phyloP scores from a whole-genome alignment of 92 coral and sea anemone genomes.

The Actinernus sp. region DNA sequence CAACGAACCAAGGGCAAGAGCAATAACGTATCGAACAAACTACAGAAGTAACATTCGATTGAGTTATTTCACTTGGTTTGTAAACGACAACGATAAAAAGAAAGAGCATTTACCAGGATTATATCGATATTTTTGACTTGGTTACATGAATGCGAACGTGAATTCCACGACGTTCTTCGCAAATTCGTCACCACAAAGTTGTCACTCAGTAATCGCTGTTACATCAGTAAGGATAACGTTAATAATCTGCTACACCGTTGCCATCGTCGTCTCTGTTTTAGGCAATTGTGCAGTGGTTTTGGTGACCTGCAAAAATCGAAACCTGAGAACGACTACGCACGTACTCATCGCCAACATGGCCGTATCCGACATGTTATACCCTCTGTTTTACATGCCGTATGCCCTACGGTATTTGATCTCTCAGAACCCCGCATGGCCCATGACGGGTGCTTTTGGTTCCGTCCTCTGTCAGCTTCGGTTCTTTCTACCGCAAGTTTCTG shows the following conservation, averaged over 20 bases:
- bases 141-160: too few relatives aligned
- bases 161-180: too few relatives aligned
- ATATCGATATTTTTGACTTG: too few relatives aligned
- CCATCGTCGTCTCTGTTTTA: background rate
- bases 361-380: background rate
- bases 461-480: background rate
- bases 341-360: background rate
- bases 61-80: too few relatives aligned
- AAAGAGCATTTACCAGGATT: too few relatives aligned
- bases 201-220: too few relatives aligned
- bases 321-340: background rate
- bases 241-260: background rate
- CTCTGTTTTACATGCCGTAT: background rate
- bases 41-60: too few relatives aligned
- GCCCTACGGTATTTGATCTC: background rate
- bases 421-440: background rate
- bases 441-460: background rate
- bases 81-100: too few relatives aligned
- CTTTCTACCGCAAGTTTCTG: background rate
- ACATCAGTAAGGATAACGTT: background rate
- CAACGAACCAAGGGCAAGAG: too few relatives aligned
- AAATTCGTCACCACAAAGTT: too few relatives aligned
- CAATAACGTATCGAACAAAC: too few relatives aligned
- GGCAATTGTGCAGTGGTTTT: background rate
- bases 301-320: background rate